These are phyloP conservation scores for Coregonus suidteri DNA, from an alignment of 2,797 vertebrate genomes.

Conservation along the genomic window DNA sequence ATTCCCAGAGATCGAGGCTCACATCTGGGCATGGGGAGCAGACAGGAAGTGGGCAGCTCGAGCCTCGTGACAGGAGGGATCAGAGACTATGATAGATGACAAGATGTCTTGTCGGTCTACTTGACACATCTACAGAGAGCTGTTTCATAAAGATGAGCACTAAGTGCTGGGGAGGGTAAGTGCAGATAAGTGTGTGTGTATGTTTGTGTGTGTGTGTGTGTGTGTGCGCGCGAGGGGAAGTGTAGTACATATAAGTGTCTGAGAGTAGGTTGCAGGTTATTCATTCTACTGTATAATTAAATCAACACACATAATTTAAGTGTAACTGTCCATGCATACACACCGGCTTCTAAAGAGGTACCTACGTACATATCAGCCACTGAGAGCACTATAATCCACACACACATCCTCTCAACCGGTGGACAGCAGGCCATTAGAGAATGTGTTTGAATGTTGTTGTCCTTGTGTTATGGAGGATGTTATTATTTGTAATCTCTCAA, in stretches of 20 bases:
- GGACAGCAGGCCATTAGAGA: not conserved
- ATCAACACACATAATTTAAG: not conserved
- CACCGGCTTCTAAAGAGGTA: not conserved
- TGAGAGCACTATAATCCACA: not conserved
- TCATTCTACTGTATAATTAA: not conserved
- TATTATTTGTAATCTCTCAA: not conserved
- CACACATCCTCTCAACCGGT: not conserved
- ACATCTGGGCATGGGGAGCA: conserved; percentile 39
- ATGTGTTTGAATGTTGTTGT: not conserved
- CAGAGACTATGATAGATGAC: conserved; percentile 49
- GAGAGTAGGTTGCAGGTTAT: not conserved
- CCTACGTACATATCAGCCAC: not conserved
- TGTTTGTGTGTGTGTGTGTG: not conserved
- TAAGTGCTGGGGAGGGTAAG: not conserved
- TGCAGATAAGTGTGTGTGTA: no score
- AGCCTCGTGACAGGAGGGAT: conserved; percentile 5
- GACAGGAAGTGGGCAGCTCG: conserved; percentile 55
- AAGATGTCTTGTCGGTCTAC: conserved; percentile 37
- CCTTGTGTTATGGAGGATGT: not conserved
- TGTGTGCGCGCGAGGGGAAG: not conserved
- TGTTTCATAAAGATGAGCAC: conserved; percentile 4
- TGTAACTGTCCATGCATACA: not conserved
- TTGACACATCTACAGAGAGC: conserved; percentile 20
- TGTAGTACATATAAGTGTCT: not conserved
- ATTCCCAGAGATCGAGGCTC: conserved; percentile 35